Conservation (phyloP, 2,888 invertebrate genomes). For the Gasteruption jaculator region DNA sequence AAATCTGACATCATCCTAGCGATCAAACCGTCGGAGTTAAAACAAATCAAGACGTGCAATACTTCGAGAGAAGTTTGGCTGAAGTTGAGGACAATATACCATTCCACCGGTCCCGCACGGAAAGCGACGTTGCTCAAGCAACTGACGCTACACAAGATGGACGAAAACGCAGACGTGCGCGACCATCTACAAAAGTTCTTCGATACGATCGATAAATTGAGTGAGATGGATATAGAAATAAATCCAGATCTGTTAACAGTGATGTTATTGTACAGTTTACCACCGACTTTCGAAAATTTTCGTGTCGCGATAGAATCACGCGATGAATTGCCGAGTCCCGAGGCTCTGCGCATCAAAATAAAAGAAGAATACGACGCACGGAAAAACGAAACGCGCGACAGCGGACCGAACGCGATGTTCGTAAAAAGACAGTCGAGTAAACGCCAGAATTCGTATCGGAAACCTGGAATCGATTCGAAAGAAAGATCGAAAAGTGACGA, state of each 20-base stretch:
- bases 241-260: slow-evolving; percentile 13
- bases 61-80: slow-evolving; percentile 42
- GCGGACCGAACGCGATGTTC: slow-evolving; percentile 6
- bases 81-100: slow-evolving; percentile 38
- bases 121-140: slow-evolving; percentile 46
- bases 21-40: slow-evolving; percentile 24
- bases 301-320: slow-evolving; percentile 24
- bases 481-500: too few relatives aligned
- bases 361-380: slow-evolving; percentile 11
- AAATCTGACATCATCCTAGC: slow-evolving; percentile 24
- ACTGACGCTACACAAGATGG: too few relatives aligned
- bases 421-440: slow-evolving; percentile 4
- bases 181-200: too few relatives aligned
- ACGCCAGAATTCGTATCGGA: too few relatives aligned
- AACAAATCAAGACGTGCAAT: slow-evolving; percentile 25
- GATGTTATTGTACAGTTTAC: slow-evolving; percentile 20
- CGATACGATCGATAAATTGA: too few relatives aligned
- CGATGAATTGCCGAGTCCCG: slow-evolving; percentile 18
- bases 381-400: slow-evolving; percentile 6
- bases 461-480: too few relatives aligned
- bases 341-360: slow-evolving; percentile 12
- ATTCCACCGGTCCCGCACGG: slow-evolving; percentile 43
- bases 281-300: slow-evolving; percentile 20
- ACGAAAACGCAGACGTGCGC: too few relatives aligned
- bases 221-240: too few relatives aligned